These are phyloP conservation scores for Oreotrochilus melanogaster DNA, from an alignment of 2,113 vertebrate genomes.

Conservation along the genomic window DNA sequence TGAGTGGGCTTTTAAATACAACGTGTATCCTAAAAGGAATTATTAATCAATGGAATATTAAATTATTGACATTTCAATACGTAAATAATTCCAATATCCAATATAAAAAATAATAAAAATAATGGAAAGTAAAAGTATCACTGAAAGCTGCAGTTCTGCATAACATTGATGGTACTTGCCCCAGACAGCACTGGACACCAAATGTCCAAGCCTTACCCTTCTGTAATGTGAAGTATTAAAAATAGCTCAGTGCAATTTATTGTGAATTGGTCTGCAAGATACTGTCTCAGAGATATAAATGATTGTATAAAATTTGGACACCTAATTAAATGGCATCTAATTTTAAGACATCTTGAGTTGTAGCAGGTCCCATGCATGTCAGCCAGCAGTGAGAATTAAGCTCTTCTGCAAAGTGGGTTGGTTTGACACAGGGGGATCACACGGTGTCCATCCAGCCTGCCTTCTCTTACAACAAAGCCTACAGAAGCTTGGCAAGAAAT, in stretches of 20 bases:
- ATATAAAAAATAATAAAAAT: neutral
- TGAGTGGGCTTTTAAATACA: neutral
- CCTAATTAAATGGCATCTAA: neutral
- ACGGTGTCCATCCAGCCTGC: neutral
- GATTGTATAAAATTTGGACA: neutral
- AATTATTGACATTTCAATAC: neutral
- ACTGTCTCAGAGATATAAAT: neutral
- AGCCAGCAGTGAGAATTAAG: neutral
- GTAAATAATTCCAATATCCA: neutral
- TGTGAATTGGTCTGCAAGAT: neutral
- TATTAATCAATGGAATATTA: neutral
- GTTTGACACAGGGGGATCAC: neutral
- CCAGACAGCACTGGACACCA: neutral
- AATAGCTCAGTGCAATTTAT: neutral
- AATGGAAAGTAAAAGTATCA: neutral
- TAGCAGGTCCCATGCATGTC: neutral
- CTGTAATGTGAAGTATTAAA: neutral
- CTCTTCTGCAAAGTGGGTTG: neutral
- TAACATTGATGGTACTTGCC: neutral
- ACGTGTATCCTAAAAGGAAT: neutral
- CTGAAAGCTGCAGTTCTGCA: neutral
- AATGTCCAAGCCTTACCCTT: neutral
- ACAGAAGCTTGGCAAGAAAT: neutral
- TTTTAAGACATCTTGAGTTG: neutral
- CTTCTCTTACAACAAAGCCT: neutral